Evolutionary conservation across 1,140 invertebrate genomes (phyloP).

Genomic region (Drosophila leontia): DNA sequence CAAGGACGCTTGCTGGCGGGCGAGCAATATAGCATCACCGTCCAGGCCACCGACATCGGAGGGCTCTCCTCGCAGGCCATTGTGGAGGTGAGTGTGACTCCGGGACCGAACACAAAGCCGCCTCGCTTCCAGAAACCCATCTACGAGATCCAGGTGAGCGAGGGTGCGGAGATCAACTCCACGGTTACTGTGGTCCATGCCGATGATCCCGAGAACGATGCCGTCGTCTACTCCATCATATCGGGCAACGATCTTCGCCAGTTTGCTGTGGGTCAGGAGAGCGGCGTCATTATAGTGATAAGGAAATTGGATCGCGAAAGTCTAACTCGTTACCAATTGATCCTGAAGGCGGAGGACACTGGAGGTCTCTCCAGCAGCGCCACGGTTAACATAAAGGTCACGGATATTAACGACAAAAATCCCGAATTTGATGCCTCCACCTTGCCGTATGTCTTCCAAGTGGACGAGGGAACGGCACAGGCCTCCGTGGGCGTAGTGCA

Average conservation of each 20-base stretch:
- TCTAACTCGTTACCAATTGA: constrained; percentile 92
- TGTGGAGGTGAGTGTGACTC: constrained; percentile 92
- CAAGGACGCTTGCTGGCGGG: constrained; percentile 92
- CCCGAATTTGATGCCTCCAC: constrained; percentile 90
- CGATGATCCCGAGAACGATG: constrained; percentile 94
- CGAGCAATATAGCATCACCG: constrained; percentile 94
- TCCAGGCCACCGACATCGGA: constrained; percentile 91
- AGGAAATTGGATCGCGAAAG: constrained; percentile 94
- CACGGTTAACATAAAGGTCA: constrained; percentile 94
- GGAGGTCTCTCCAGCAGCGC: constrained; percentile 92
- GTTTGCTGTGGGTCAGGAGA: constrained; percentile 93
- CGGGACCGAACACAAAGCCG: constrained; percentile 93
- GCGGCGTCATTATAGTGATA: constrained; percentile 93
- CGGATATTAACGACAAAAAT: constrained; percentile 96
- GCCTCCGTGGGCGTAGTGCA: constrained; percentile 91
- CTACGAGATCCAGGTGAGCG: constrained; percentile 94
- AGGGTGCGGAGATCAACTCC: constrained; percentile 93
- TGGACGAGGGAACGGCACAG: constrained; percentile 91
- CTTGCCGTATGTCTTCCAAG: constrained; percentile 91
- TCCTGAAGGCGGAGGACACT: constrained; percentile 93
- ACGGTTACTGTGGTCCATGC: constrained; percentile 92
- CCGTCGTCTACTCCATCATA: constrained; percentile 92
- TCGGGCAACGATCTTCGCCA: constrained; percentile 94
- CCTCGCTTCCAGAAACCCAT: constrained; percentile 92
- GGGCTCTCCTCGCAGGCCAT: constrained; percentile 92